A percentile compares a stretch with the other conserved stretches of the same genome.
Evolutionary conservation across 2,888 invertebrate genomes (phyloP).

Genomic region (Rhorus exstirpatorius): DNA sequence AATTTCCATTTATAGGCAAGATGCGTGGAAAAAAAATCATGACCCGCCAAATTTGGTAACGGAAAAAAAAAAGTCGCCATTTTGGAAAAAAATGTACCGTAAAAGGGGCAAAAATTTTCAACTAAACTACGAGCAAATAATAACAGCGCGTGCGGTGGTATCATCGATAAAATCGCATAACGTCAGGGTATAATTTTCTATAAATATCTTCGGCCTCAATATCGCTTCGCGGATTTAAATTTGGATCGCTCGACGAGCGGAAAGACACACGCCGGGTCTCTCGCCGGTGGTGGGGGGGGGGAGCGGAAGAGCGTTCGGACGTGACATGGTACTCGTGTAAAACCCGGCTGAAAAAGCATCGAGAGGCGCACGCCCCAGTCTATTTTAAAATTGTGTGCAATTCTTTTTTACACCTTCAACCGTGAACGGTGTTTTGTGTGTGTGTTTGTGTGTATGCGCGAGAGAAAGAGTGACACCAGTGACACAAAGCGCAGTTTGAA

Average conservation of each 20-base stretch:
- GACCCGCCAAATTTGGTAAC: background rate
- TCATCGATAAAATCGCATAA: slow-evolving; percentile 63
- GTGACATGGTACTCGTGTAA: slow-evolving; percentile 50
- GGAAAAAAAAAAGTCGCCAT: slow-evolving; percentile 12
- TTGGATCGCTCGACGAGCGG: slow-evolving; percentile 73
- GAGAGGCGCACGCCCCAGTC: slow-evolving; percentile 68
- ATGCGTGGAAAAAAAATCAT: background rate
- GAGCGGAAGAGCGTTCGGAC: slow-evolving; percentile 32
- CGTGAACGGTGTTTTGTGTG: slow-evolving; percentile 1
- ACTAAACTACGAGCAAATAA: background rate
- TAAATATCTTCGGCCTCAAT: slow-evolving; percentile 67
- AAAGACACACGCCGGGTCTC: slow-evolving; percentile 9
- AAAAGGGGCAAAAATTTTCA: too few species aligned
- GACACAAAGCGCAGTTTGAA: slow-evolving; percentile 44
- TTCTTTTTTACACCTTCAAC: background rate
- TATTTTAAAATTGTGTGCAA: slow-evolving; percentile 72
- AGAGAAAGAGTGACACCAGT: slow-evolving; percentile 23
- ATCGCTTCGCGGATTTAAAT: slow-evolving; percentile 77
- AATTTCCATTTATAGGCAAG: too few species aligned
- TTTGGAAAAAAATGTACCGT: background rate
- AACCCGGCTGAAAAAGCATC: slow-evolving; percentile 60
- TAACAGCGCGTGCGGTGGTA: slow-evolving; percentile 4
- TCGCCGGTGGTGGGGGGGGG: background rate
- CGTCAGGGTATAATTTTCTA: slow-evolving; percentile 54
- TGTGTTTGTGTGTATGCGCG: too few species aligned